phyloP scores from a whole-genome alignment of 2,797 vertebrate species.

The Fistularia commersonii region DNA sequence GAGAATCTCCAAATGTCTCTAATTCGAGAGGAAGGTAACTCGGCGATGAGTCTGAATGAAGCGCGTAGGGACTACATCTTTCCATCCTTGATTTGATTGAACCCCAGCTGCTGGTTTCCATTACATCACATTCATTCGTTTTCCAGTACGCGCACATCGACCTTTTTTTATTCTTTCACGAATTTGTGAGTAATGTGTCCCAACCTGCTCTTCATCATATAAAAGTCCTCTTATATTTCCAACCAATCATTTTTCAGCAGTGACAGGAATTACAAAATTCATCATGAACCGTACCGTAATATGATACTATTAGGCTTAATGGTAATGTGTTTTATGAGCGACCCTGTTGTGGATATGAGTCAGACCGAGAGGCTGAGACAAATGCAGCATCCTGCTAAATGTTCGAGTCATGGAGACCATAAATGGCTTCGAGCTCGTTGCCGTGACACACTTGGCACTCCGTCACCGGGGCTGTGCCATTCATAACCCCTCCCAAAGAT shows the following conservation, averaged over 20 bases:
- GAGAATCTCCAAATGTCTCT: slow-evolving; percentile 9
- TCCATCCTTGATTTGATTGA: slow-evolving; percentile 12
- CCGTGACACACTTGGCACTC: slow-evolving; percentile 61
- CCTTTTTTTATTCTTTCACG: slow-evolving; percentile 4
- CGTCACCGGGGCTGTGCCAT: slow-evolving; percentile 41
- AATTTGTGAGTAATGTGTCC: slow-evolving; percentile 8
- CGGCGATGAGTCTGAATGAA: slow-evolving; percentile 7
- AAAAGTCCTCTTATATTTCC: slow-evolving; percentile 25
- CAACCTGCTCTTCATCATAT: slow-evolving; percentile 21
- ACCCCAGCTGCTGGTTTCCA: slow-evolving; percentile 12
- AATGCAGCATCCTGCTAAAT: slow-evolving; percentile 69
- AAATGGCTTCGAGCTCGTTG: slow-evolving; percentile 64
- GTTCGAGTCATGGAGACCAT: slow-evolving; percentile 63
- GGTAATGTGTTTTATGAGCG: slow-evolving; percentile 57
- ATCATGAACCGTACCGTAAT: slow-evolving; percentile 29
- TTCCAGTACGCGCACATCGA: slow-evolving; percentile 5
- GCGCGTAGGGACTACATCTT: slow-evolving; percentile 9
- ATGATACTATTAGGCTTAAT: slow-evolving; percentile 48
- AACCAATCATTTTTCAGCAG: slow-evolving; percentile 19
- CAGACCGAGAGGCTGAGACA: slow-evolving; percentile 60
- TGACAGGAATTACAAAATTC: slow-evolving; percentile 16
- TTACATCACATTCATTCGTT: slow-evolving; percentile 33
- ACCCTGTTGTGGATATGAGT: slow-evolving; percentile 57
- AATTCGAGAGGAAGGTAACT: slow-evolving; percentile 15
- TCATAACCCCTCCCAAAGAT: slow-evolving; percentile 43